Conservation (phyloP, 2,113 vertebrate genomes). For the Trogon melanurus region DNA sequence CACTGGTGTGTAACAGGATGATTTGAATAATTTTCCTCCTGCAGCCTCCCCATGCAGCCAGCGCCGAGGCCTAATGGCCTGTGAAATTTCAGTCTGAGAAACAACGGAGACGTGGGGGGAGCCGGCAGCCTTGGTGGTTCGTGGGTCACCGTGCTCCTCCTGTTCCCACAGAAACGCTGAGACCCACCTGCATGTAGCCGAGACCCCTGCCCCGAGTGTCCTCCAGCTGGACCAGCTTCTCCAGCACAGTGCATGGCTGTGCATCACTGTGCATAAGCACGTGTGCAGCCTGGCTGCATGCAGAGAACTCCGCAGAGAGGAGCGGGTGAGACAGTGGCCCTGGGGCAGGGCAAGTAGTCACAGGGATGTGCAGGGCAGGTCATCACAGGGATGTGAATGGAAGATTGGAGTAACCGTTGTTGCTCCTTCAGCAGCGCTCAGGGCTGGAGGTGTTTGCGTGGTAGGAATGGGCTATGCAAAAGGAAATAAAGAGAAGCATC, state of each 20-base stretch:
- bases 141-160: rapidly evolving
- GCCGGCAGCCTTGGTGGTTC: rapidly evolving
- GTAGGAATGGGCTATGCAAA: neutral
- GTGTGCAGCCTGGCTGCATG: rapidly evolving
- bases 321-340: rapidly evolving
- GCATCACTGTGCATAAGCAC: rapidly evolving
- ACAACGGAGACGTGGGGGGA: rapidly evolving
- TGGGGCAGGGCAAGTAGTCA: neutral
- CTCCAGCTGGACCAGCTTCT: neutral
- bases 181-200: neutral
- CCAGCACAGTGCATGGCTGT: neutral
- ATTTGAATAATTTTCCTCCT: neutral
- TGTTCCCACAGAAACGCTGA: rapidly evolving
- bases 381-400: rapidly evolving
- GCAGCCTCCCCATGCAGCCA: neutral
- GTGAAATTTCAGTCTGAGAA: neutral
- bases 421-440: neutral
- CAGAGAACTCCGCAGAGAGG: rapidly evolving
- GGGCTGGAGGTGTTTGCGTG: neutral
- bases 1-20: neutral
- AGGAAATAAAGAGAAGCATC: conserved; percentile 25
- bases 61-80: neutral
- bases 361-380: neutral
- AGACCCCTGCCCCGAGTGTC: rapidly evolving
- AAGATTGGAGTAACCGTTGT: neutral